Percentiles rank a stretch among this genome's conserved stretches.
These are phyloP conservation scores for Polyergus mexicanus DNA, from an alignment of 1,140 invertebrate species.

Conservation along the genomic window DNA sequence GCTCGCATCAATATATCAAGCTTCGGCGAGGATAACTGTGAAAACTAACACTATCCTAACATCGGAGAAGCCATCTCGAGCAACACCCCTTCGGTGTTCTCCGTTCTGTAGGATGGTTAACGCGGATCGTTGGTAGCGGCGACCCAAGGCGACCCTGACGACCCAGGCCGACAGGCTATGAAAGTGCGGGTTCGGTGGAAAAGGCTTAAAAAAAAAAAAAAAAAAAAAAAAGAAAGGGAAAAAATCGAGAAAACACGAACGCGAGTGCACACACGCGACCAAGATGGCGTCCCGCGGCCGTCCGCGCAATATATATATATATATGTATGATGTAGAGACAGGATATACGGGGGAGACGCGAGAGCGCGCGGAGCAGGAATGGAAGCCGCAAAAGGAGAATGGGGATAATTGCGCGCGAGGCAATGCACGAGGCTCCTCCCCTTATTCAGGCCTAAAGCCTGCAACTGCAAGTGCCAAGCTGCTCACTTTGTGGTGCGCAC, in stretches of 20 bases:
- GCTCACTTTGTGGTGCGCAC: conserved; percentile 74
- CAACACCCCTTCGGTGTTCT: conserved; percentile 54
- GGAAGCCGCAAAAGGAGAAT: conserved; percentile 73
- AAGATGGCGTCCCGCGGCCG: conserved; percentile 75
- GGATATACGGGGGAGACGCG: conserved; percentile 43
- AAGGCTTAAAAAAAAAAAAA: conserved; percentile 60
- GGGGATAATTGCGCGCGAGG: conserved; percentile 81
- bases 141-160: conserved; percentile 58
- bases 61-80: conserved; percentile 25
- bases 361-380: conserved; percentile 73
- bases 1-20: not conserved
- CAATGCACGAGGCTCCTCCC: conserved; percentile 82
- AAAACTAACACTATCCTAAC: conserved; percentile 2
- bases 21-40: not conserved
- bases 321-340: conserved; percentile 27
- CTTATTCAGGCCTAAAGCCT: conserved; percentile 76
- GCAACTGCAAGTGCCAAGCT: conserved; percentile 77
- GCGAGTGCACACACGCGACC: conserved; percentile 72
- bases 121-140: conserved; percentile 42
- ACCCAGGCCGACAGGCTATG: conserved; percentile 54
- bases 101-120: not conserved
- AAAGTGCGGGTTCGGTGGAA: conserved; percentile 63
- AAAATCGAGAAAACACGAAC: conserved; percentile 68
- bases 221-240: conserved; percentile 56
- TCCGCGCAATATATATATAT: conserved; percentile 23